Evolutionary conservation across 2,888 invertebrate genomes (phyloP).

Genomic region (Chalcosyrphus nemorum): DNA sequence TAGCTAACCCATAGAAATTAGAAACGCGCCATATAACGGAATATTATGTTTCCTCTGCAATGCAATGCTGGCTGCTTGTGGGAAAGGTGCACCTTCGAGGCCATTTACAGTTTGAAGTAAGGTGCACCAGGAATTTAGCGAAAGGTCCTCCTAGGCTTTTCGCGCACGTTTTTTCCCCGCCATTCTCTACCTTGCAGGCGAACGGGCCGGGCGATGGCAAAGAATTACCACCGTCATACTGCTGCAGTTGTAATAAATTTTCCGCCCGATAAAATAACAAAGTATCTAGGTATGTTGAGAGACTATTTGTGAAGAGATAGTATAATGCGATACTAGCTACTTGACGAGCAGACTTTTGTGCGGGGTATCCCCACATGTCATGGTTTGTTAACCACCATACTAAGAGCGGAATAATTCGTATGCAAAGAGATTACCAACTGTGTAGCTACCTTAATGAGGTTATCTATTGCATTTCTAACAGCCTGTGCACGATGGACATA

Average conservation of each 20-base stretch:
- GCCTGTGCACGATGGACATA: constrained; percentile 18
- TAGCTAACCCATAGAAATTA: constrained; percentile 50
- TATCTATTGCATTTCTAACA: constrained; percentile 45
- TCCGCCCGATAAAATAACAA: constrained; percentile 69
- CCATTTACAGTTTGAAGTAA: constrained; percentile 68
- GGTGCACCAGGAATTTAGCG: constrained; percentile 66
- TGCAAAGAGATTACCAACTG: constrained; percentile 47
- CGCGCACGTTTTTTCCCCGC: constrained; percentile 52
- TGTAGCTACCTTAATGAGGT: constrained; percentile 63
- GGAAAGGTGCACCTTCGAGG: constrained; percentile 64
- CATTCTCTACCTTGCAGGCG: background rate
- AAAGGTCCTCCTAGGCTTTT: constrained; percentile 68
- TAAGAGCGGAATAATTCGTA: constrained; percentile 52
- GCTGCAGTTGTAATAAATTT: constrained; percentile 69
- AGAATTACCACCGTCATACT: constrained; percentile 28
- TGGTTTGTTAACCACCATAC: constrained; percentile 44
- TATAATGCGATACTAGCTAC: constrained; percentile 12
- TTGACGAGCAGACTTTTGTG: constrained; percentile 16
- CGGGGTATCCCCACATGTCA: constrained; percentile 30
- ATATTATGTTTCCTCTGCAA: constrained; percentile 51
- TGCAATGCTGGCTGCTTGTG: constrained; percentile 35
- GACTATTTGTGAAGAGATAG: constrained; percentile 19
- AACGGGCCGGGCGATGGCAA: background rate
- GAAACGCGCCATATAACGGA: constrained; percentile 60
- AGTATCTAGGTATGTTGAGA: constrained; percentile 26